phyloP scores from a whole-genome alignment of 2,888 invertebrate genomes.

The Noctua pronuba region DNA sequence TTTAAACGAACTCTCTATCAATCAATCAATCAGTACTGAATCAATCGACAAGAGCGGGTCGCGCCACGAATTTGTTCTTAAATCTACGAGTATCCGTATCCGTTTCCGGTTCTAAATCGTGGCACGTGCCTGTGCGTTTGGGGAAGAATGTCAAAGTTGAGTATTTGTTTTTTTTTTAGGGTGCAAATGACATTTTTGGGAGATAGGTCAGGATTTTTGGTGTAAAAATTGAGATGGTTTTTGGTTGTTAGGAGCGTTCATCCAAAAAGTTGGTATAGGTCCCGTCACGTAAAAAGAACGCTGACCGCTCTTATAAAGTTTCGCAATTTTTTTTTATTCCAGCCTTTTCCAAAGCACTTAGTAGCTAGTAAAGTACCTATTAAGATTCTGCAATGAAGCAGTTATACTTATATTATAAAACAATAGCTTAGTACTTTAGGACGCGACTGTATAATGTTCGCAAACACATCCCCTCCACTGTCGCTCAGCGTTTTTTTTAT shows the following conservation, averaged over 20 bases:
- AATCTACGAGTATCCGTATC: constrained; percentile 68
- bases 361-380: too few relatives aligned
- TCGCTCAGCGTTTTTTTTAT: too few relatives aligned
- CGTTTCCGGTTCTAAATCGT: constrained; percentile 66
- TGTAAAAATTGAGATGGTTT: background rate
- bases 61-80: constrained; percentile 72
- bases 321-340: too few relatives aligned
- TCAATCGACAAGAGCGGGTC: constrained; percentile 65
- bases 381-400: too few relatives aligned
- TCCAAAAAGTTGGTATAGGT: too few relatives aligned
- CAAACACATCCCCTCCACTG: too few relatives aligned
- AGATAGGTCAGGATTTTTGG: constrained; percentile 24
- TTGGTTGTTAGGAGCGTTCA: background rate
- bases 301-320: too few relatives aligned
- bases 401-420: too few relatives aligned
- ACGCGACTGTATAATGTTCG: too few relatives aligned
- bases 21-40: constrained; percentile 67
- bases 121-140: constrained; percentile 55
- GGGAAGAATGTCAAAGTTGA: constrained; percentile 41
- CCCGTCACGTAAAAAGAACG: too few relatives aligned
- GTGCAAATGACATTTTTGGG: constrained; percentile 28
- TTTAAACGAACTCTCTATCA: constrained; percentile 53
- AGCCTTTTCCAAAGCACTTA: too few relatives aligned
- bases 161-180: constrained; percentile 52
- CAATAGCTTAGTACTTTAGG: too few relatives aligned